Evolutionary conservation across 2,113 vertebrate genomes (phyloP).

Genomic region (Cranoglanis bouderius): DNA sequence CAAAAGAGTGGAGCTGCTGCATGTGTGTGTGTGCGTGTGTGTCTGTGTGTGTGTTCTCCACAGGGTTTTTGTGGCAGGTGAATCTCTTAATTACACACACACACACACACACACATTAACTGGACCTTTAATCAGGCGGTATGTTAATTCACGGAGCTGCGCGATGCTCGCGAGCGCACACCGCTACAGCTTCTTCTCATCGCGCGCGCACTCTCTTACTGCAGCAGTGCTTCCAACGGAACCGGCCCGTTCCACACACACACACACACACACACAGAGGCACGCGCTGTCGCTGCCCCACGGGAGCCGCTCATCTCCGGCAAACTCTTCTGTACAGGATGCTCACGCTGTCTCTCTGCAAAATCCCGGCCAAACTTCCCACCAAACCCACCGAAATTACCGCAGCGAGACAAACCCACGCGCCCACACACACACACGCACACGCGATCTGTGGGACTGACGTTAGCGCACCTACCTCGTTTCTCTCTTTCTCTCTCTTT

Average conservation of each 20-base stretch:
- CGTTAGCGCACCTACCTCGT: slow-evolving; percentile 26
- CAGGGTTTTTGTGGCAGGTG: not conserved
- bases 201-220: not conserved
- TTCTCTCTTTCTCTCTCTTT: not conserved
- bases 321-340: not conserved
- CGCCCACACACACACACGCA: slow-evolving; percentile 8
- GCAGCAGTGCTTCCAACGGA: not conserved
- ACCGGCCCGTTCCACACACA: slow-evolving; percentile 27
- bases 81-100: slow-evolving; percentile 10
- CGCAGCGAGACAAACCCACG: slow-evolving; percentile 3
- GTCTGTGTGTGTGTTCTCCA: not conserved
- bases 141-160: not conserved
- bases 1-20: not conserved
- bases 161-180: not conserved
- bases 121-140: not conserved
- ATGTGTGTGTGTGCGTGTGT: not conserved
- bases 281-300: not conserved
- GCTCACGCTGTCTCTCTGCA: not conserved
- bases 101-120: slow-evolving; percentile 23
- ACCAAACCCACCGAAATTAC: not conserved
- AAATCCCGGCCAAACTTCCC: not conserved
- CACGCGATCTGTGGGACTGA: not conserved
- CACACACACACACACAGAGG: slow-evolving; percentile 18
- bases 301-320: not conserved
- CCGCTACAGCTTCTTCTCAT: not conserved